Conservation (phyloP, 2,888 invertebrate genomes). For the Volucella inflata region DNA sequence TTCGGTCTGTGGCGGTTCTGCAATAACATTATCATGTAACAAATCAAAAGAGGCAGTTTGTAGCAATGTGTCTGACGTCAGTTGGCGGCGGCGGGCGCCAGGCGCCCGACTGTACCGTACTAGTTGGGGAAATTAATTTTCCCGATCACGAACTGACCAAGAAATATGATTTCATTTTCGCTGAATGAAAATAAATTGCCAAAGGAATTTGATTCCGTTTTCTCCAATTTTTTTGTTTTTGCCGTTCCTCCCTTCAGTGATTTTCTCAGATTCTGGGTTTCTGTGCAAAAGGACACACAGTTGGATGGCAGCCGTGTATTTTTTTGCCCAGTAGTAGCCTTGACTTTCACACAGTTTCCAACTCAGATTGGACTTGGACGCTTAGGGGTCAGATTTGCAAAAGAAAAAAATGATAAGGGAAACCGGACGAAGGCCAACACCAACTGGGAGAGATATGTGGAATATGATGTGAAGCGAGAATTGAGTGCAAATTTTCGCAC, state of each 20-base stretch:
- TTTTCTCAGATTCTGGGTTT: constrained; percentile 8
- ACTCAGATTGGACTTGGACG: constrained; percentile 17
- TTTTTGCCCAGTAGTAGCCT: constrained; percentile 2
- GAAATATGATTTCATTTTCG: constrained; percentile 74
- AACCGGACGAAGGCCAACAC: constrained; percentile 27
- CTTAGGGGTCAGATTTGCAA: constrained; percentile 44
- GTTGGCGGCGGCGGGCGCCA: too few relatives aligned
- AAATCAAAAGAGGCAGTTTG: constrained; percentile 60
- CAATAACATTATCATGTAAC: constrained; percentile 61
- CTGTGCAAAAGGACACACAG: constrained; percentile 22
- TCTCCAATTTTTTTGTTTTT: constrained; percentile 10
- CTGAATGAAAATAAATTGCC: constrained; percentile 74
- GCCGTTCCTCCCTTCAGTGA: not conserved
- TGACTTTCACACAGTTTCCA: constrained; percentile 53
- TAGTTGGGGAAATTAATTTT: constrained; percentile 68
- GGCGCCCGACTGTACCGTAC: constrained; percentile 36
- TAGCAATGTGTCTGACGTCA: constrained; percentile 2
- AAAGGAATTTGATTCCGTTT: constrained; percentile 68
- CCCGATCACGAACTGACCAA: constrained; percentile 69
- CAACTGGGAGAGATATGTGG: constrained; percentile 42
- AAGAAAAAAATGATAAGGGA: constrained; percentile 41
- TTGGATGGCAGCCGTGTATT: not conserved
- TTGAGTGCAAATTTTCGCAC: constrained; percentile 73
- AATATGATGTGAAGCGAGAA: constrained; percentile 55
- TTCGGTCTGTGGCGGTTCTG: constrained; percentile 5